These are phyloP conservation scores for Tolmerus cingulatus DNA, from an alignment of 2,888 invertebrate species.

Conservation along the genomic window DNA sequence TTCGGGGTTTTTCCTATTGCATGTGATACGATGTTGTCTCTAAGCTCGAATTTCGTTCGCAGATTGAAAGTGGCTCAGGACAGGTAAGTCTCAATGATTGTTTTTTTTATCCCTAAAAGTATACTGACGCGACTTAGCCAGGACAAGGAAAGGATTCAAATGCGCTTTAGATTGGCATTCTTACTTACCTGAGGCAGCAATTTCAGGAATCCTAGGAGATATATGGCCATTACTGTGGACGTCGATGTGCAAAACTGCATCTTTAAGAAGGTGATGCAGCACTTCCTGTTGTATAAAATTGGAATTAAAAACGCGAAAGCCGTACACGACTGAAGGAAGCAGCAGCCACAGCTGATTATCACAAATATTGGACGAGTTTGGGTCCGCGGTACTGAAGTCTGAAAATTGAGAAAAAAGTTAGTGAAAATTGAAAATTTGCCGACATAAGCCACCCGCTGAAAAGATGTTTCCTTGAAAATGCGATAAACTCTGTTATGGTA, in stretches of 20 bases:
- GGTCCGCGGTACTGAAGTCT: constrained; percentile 54
- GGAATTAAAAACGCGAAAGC: constrained; percentile 62
- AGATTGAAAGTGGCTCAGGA: constrained; percentile 11
- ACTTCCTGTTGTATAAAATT: constrained; percentile 62
- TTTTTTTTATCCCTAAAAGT: not conserved
- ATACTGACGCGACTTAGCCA: not conserved
- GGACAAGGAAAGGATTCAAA: not conserved
- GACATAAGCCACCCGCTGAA: not conserved
- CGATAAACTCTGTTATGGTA: not conserved
- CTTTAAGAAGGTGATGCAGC: constrained; percentile 72
- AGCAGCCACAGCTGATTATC: constrained; percentile 62
- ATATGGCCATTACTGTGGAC: constrained; percentile 74
- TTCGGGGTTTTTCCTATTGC: not conserved
- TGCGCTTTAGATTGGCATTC: not conserved
- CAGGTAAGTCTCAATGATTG: not conserved
- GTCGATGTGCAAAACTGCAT: constrained; percentile 75
- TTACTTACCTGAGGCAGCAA: constrained; percentile 65
- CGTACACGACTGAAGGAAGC: constrained; percentile 62
- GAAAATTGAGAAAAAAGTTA: constrained; percentile 44
- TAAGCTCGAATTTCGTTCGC: not conserved
- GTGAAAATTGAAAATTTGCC: not conserved
- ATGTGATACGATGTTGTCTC: not conserved
- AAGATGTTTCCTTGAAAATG: not conserved
- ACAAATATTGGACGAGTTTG: constrained; percentile 60
- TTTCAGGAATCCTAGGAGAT: constrained; percentile 65